Evolutionary conservation across 2,797 vertebrate species (phyloP), one percentile per base, ranked within the genome.

Genomic region (Halcyon leucocephala): DNA sequence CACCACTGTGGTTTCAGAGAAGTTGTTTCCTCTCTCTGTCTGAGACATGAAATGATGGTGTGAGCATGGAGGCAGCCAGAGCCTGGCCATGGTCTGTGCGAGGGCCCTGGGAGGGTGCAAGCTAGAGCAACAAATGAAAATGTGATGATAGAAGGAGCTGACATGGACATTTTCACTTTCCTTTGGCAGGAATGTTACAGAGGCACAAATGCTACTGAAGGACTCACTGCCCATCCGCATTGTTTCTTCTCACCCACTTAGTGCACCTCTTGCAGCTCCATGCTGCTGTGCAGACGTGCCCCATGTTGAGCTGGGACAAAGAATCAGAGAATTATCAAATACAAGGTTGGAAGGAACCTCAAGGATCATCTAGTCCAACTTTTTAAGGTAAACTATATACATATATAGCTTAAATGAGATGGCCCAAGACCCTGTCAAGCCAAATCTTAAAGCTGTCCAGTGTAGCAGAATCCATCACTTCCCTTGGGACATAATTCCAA

Each of bases 201-300:
- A 9, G 44, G 18, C n/a, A 67, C 39, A 54, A 61, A 42, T 25
- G 33, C 28, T 33, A n/a, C 14, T 12, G 41, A 41, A 86, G 73
- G 31, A n/a, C n/a, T 48, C 2, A 0, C 8, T 61, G 57, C 54
- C 15, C 13, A 20, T 9, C 4, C 2, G 7, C 3, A 0, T 2
- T 62, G 21, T 55, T 89, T 51, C 46, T 77, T 49, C 65, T 70
- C 0, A 0, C 29, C 8, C 48, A 48, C 16, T 46, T 6, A 5
- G 14, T 5, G 8, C 11, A 14, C 16, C 1, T 2, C 31, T 67
- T 1, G 1, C 15, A 76, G 35, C n/a, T 62, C 35, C 18, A 4
- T 0, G 14, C 37, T 6, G 26, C 29, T 31, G 39, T 4, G 11
- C 60, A 61, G 46, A 44, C 0, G 1, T 48, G 52, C 9, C 67